A percentile compares a stretch with the other conserved stretches of the same genome.
These are phyloP conservation scores for Pollenia amentaria DNA, from an alignment of 2,888 invertebrate species.

Conservation along the genomic window DNA sequence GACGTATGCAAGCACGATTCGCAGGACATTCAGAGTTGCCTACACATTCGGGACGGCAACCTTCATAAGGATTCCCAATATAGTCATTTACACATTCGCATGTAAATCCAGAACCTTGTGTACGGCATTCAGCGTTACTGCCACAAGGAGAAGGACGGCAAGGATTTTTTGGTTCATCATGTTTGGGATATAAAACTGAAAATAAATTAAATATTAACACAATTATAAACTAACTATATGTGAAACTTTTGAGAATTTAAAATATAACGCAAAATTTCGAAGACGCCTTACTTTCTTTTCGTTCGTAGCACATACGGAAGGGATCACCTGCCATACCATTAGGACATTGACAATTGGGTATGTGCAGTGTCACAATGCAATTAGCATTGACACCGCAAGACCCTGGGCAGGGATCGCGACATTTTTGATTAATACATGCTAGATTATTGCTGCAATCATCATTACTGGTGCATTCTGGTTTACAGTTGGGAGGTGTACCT, in stretches of 20 bases:
- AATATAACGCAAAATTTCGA: conserved; percentile 78
- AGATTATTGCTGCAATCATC: conserved; percentile 88
- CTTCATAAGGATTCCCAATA: conserved; percentile 91
- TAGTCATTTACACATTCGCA: conserved; percentile 88
- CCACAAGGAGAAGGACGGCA: conserved; percentile 91
- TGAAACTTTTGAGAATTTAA: background rate
- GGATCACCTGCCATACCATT: conserved; percentile 90
- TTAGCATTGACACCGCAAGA: conserved; percentile 91
- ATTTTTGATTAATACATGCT: conserved; percentile 90
- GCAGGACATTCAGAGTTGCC: conserved; percentile 94
- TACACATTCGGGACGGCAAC: conserved; percentile 93
- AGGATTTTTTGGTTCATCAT: conserved; percentile 85
- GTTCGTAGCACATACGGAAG: conserved; percentile 87
- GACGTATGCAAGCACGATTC: conserved; percentile 92
- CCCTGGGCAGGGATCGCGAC: conserved; percentile 91
- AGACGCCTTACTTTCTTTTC: conserved; percentile 80
- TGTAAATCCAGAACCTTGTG: conserved; percentile 85
- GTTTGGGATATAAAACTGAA: conserved; percentile 77
- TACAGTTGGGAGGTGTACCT: conserved; percentile 90
- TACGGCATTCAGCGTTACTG: conserved; percentile 88
- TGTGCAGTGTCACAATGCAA: conserved; percentile 91
- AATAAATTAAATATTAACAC: conserved; percentile 27
- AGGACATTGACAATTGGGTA: conserved; percentile 90
- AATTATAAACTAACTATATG: conserved; percentile 23
- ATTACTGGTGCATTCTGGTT: conserved; percentile 90